These are phyloP conservation scores for Trilocha varians DNA, from an alignment of 2,888 invertebrate species.

Conservation along the genomic window DNA sequence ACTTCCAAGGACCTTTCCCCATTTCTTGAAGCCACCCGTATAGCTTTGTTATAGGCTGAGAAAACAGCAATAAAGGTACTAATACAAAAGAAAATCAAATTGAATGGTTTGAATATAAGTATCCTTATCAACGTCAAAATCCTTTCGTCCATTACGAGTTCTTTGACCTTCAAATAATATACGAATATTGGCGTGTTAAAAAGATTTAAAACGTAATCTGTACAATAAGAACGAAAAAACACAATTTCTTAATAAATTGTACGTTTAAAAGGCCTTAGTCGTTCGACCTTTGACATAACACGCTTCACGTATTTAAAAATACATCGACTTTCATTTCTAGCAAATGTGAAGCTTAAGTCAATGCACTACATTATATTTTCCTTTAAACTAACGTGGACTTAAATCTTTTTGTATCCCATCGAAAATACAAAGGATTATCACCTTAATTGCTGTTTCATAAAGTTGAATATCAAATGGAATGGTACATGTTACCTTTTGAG, in stretches of 20 bases:
- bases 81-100: too few relatives aligned
- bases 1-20: too few relatives aligned
- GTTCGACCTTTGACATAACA: conserved; percentile 54
- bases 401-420: not conserved
- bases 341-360: not conserved
- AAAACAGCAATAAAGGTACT: too few relatives aligned
- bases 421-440: too few relatives aligned
- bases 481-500: conserved; percentile 13
- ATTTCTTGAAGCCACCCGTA: too few relatives aligned
- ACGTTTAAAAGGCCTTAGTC: conserved; percentile 11
- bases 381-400: not conserved
- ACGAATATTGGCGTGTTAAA: not conserved
- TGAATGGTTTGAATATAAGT: too few relatives aligned
- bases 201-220: not conserved
- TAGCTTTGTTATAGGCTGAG: too few relatives aligned
- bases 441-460: conserved; percentile 9
- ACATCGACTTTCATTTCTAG: conserved; percentile 14
- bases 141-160: too few relatives aligned
- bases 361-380: not conserved
- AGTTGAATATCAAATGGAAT: too few relatives aligned
- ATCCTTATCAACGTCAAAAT: too few relatives aligned
- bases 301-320: conserved; percentile 20
- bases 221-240: not conserved
- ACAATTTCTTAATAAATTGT: not conserved
- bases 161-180: not conserved